phyloP scores from a whole-genome alignment of 2,113 vertebrate species.

The Gadus macrocephalus region DNA sequence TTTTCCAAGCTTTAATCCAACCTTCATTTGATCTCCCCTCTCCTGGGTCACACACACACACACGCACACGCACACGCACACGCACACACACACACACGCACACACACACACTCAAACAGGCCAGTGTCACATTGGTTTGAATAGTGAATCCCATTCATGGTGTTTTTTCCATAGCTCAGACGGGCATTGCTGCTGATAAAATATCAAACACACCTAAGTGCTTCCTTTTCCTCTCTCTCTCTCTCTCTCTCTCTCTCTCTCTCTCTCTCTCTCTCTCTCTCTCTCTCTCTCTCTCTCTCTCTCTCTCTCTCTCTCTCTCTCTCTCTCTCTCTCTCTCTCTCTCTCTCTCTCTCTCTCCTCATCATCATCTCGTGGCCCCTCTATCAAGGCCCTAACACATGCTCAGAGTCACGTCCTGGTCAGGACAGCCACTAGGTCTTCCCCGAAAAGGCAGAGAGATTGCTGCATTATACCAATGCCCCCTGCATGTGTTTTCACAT shows the following conservation, averaged over 20 bases:
- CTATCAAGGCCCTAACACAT: slow-evolving; percentile 60
- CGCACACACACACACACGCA: too few species aligned
- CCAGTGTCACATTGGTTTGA: slow-evolving; percentile 9
- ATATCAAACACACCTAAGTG: slow-evolving; percentile 69
- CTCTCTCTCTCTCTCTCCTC: slow-evolving; percentile 44
- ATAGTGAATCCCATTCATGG: slow-evolving; percentile 33
- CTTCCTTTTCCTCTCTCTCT: slow-evolving; percentile 58
- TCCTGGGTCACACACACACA: not conserved
- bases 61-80: too few species aligned
- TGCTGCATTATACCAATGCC: too few species aligned
- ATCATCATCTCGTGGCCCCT: slow-evolving; percentile 51
- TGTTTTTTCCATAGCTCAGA: slow-evolving; percentile 64
- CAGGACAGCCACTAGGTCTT: slow-evolving; percentile 44
- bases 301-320: not conserved
- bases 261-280: not conserved
- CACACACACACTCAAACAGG: too few species aligned
- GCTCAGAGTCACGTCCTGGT: slow-evolving; percentile 64
- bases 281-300: slow-evolving; percentile 3
- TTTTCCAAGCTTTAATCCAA: slow-evolving; percentile 56
- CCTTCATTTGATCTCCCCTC: slow-evolving; percentile 57
- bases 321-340: too few species aligned
- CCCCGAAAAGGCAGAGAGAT: slow-evolving; percentile 7
- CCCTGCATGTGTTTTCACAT: too few species aligned
- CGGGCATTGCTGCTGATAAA: slow-evolving; percentile 62
- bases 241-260: too few species aligned